Conservation (phyloP, 2,888 invertebrate genomes). For the Gari tellinella region DNA sequence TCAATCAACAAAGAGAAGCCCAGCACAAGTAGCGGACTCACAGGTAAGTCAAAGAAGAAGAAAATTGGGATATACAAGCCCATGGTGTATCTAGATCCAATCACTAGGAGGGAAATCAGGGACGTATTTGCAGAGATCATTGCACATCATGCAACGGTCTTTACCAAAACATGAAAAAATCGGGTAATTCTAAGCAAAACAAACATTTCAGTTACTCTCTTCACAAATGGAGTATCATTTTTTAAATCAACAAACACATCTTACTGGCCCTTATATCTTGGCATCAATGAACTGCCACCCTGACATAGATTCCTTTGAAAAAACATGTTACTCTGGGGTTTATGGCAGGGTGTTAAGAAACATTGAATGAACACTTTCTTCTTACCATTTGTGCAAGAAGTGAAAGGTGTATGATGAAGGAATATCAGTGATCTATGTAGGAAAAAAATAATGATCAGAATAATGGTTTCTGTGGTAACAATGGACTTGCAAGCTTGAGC, state of each 20-base stretch:
- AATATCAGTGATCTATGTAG: conserved; percentile 8
- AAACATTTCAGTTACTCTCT: conserved; percentile 7
- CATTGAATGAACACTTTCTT: conserved; percentile 6
- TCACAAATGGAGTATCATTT: conserved; percentile 57
- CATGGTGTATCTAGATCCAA: too few relatives aligned
- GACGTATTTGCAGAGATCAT: too few relatives aligned
- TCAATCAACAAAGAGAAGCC: too few relatives aligned
- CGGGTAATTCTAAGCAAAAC: too few relatives aligned
- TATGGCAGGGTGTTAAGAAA: conserved; percentile 21
- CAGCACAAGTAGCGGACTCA: too few relatives aligned
- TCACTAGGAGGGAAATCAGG: too few relatives aligned
- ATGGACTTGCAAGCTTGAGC: conserved; percentile 30
- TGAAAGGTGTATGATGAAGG: conserved; percentile 9
- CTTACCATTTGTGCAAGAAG: too few relatives aligned
- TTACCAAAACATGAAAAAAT: too few relatives aligned
- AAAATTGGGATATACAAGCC: too few relatives aligned
- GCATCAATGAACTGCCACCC: conserved; percentile 54
- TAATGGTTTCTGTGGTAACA: conserved; percentile 12
- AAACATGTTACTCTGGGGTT: conserved; percentile 4
- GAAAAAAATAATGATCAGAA: background rate
- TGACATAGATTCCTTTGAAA: conserved; percentile 20
- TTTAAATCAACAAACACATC: conserved; percentile 44
- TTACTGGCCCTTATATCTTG: conserved; percentile 46
- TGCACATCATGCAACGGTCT: too few relatives aligned
- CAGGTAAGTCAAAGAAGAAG: too few relatives aligned